Evolutionary conservation across 2,888 invertebrate species (phyloP).

Genomic region (Pristionchus arcanus): DNA sequence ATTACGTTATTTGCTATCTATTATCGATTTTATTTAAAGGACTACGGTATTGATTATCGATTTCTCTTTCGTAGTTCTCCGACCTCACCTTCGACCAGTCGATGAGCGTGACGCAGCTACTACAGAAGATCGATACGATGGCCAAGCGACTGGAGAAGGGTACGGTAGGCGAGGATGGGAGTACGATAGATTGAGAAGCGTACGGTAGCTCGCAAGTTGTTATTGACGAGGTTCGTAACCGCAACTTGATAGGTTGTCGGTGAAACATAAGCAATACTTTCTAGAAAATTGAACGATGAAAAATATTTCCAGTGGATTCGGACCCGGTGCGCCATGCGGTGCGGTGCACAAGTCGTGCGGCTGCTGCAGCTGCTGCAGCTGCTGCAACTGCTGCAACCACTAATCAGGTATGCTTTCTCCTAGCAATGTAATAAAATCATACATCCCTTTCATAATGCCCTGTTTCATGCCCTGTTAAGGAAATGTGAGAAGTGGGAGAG

Average conservation of each 20-base stretch:
- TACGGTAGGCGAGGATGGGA: background rate
- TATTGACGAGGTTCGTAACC: too few relatives aligned
- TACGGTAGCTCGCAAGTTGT: too few relatives aligned
- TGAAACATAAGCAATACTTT: too few relatives aligned
- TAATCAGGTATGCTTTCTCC: too few relatives aligned
- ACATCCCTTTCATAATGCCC: too few relatives aligned
- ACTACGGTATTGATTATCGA: background rate
- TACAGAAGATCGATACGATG: slow-evolving; percentile 58
- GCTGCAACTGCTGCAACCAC: background rate
- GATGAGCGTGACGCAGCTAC: slow-evolving; percentile 59
- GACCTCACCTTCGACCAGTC: slow-evolving; percentile 59
- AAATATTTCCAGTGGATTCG: background rate
- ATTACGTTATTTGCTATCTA: too few relatives aligned
- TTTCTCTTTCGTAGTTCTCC: slow-evolving; percentile 10
- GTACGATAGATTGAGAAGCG: slow-evolving; percentile 12
- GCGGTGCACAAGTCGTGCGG: slow-evolving; percentile 49
- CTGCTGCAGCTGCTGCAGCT: background rate
- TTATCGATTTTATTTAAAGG: too few relatives aligned
- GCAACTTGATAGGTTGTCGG: too few relatives aligned
- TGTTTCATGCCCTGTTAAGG: too few relatives aligned
- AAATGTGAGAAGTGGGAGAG: too few relatives aligned
- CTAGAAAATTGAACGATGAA: background rate
- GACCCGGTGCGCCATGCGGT: slow-evolving; percentile 39
- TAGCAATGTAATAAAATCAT: too few relatives aligned
- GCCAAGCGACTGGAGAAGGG: slow-evolving; percentile 56